Conservation (phyloP, 2,888 invertebrate genomes). For the Lithophane semibrunnea region DNA sequence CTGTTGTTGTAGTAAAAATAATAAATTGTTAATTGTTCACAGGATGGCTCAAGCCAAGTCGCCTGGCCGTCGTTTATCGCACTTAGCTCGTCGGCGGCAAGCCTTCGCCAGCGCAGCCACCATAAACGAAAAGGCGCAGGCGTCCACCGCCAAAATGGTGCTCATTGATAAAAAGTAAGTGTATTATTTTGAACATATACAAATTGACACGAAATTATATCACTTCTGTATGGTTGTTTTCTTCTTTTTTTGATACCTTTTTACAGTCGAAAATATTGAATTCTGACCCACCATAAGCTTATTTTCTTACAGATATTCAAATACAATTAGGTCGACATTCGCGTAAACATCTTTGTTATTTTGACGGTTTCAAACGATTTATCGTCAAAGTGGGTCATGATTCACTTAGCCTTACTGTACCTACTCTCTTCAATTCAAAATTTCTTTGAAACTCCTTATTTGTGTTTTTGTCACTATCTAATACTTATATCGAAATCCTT, state of each 20-base stretch:
- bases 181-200: background rate
- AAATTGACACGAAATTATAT: background rate
- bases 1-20: background rate
- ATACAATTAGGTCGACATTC: too few species aligned
- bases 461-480: conserved; percentile 8
- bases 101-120: conserved; percentile 93
- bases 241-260: background rate
- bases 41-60: conserved; percentile 91
- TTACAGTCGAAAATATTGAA: too few species aligned
- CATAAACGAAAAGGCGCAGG: conserved; percentile 84
- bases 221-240: background rate
- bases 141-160: conserved; percentile 89
- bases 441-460: too few species aligned
- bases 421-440: too few species aligned
- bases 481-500: conserved; percentile 71
- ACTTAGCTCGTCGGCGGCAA: conserved; percentile 93
- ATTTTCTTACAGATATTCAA: too few species aligned
- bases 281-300: too few species aligned
- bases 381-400: too few species aligned
- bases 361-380: too few species aligned
- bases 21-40: conserved; percentile 43
- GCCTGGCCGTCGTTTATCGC: conserved; percentile 94
- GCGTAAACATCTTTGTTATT: too few species aligned
- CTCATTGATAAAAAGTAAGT: conserved; percentile 92
- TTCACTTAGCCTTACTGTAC: too few species aligned